These are phyloP conservation scores for Drosophila parvula DNA, from an alignment of 1,140 invertebrate species.

Conservation along the genomic window DNA sequence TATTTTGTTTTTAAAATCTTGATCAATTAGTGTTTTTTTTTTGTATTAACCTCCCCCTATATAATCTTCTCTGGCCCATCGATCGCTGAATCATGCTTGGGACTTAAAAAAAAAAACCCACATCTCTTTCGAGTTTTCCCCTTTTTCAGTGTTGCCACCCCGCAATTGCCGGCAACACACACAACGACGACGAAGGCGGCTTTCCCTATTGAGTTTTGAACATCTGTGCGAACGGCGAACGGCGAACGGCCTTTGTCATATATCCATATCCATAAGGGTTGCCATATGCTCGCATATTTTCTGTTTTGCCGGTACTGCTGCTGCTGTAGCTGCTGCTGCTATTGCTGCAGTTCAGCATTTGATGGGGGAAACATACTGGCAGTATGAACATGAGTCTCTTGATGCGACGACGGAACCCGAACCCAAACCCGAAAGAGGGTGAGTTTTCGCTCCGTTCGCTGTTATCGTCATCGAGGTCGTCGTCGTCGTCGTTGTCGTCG, in stretches of 20 bases:
- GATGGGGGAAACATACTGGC: slow-evolving; percentile 56
- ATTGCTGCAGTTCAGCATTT: slow-evolving; percentile 33
- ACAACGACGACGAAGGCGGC: background rate
- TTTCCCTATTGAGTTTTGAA: slow-evolving; percentile 45
- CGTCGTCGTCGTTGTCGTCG: slow-evolving; percentile 46
- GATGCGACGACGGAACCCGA: slow-evolving; percentile 15
- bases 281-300: slow-evolving; percentile 78
- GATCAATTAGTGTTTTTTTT: background rate
- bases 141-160: slow-evolving; percentile 66
- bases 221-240: slow-evolving; percentile 44
- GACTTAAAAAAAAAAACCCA: slow-evolving; percentile 15
- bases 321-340: slow-evolving; percentile 12
- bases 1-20: background rate
- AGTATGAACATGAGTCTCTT: slow-evolving; percentile 23
- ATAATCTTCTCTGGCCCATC: background rate
- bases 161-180: slow-evolving; percentile 19
- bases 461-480: slow-evolving; percentile 75
- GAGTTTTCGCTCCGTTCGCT: slow-evolving; percentile 66
- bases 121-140: slow-evolving; percentile 20
- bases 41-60: background rate
- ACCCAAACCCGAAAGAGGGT: slow-evolving; percentile 38
- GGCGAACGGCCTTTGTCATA: slow-evolving; percentile 51
- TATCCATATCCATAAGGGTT: slow-evolving; percentile 64
- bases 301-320: slow-evolving; percentile 41
- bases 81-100: slow-evolving; percentile 25